Evolutionary conservation across 1,140 invertebrate genomes (phyloP), one percentile per base, ranked within the genome.

Genomic region (Lethrus apterus): DNA sequence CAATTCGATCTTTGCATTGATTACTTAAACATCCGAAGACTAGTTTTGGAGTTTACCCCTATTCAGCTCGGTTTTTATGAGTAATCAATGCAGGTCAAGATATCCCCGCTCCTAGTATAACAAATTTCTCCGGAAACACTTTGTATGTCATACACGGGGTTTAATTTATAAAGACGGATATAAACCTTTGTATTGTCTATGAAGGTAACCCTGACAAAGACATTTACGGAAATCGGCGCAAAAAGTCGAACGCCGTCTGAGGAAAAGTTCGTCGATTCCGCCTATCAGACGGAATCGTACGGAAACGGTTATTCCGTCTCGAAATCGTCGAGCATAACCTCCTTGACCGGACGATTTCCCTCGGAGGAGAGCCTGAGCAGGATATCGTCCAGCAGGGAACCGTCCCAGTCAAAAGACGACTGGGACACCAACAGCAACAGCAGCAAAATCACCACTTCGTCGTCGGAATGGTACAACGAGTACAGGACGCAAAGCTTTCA

Each of bases 381-480:
- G 32, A 41, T 38, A n/a, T 29, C 64, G 23, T 45, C 67, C 20
- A 57, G 60, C 44, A 55, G 46, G 44, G 59, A 64, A n/a, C 34
- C 32, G 8, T n/a, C n/a, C n/a, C n/a, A n/a, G n/a, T n/a, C 59
- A 29, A 35, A 20, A 45, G 53, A 54, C 44, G 55, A 62, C 42
- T 50, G 53, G 57, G 56, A 62, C 47, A 48, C 55, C 31, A 46
- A 45, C 24, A 62, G 59, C 50, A 57, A 46, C 46, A 58, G 60
- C 41, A 58, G 56, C 46, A 61, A 57, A 38, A 57, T 51, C 1
- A 57, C 57, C 15, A 52, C 47, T 44, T 59, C 56, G 10, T 58
- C 68, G 41, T 65, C 67, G 4, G 76, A 79, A 46, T 78, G 75
- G 76, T 79, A 79, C 52, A 65, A 69, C 31, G 77, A 78, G 44